Evolutionary conservation across 2,113 vertebrate genomes (phyloP).

Genomic region (Elachura formosa): DNA sequence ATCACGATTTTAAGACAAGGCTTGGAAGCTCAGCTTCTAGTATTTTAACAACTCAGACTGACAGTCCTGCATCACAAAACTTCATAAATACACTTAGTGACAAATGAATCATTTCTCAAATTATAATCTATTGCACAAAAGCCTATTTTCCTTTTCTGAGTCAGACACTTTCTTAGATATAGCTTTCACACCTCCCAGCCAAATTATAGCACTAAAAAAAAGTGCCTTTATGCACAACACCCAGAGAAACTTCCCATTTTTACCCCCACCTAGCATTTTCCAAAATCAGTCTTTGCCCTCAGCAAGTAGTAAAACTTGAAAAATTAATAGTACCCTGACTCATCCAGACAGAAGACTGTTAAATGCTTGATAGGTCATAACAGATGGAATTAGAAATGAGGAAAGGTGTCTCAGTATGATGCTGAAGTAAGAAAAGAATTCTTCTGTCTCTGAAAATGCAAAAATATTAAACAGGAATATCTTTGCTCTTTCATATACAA

Average conservation of each 20-base stretch:
- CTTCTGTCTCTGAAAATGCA: background rate
- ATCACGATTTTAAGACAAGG: background rate
- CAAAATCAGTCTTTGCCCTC: background rate
- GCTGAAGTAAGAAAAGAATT: background rate
- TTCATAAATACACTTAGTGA: background rate
- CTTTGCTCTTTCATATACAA: background rate
- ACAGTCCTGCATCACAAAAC: background rate
- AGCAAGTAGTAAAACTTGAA: background rate
- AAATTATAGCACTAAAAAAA: background rate
- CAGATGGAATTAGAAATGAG: background rate
- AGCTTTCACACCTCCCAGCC: background rate
- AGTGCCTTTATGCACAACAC: background rate
- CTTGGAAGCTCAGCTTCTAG: background rate
- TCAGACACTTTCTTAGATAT: background rate
- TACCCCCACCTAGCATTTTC: background rate
- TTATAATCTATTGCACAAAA: background rate
- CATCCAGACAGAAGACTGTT: background rate
- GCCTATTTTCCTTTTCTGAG: background rate
- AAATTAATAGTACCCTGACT: background rate
- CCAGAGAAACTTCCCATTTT: background rate
- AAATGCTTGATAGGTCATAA: background rate
- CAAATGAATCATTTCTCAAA: background rate
- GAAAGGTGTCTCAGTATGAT: background rate
- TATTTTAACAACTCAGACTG: background rate
- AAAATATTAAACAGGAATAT: background rate